A percentile compares a stretch with the other conserved stretches of the same genome.
Evolutionary conservation across 2,888 invertebrate species (phyloP).

Genomic region (Spialia ferax): DNA sequence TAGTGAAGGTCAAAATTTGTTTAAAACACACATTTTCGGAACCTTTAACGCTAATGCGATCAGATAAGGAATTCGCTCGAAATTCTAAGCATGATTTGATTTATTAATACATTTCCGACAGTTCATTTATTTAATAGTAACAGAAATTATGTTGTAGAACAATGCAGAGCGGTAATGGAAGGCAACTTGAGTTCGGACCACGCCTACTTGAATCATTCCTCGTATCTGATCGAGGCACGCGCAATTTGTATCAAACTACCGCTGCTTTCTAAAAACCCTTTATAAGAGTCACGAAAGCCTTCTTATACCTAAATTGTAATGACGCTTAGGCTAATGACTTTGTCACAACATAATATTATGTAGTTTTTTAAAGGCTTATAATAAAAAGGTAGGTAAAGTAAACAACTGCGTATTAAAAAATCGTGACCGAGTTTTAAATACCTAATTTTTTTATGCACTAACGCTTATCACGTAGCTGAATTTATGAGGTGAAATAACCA

Average conservation of each 20-base stretch:
- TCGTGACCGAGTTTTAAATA: too few species aligned
- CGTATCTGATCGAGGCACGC: slow-evolving; percentile 71
- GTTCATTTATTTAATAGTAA: slow-evolving; percentile 66
- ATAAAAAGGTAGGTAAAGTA: too few species aligned
- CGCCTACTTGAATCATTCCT: slow-evolving; percentile 59
- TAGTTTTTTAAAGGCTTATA: too few species aligned
- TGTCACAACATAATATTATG: not conserved
- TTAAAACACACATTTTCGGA: slow-evolving; percentile 16
- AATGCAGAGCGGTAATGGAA: slow-evolving; percentile 55
- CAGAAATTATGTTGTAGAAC: slow-evolving; percentile 69
- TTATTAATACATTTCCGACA: slow-evolving; percentile 69
- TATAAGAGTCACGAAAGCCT: slow-evolving; percentile 30
- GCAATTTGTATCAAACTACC: slow-evolving; percentile 65
- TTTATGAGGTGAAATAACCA: too few species aligned
- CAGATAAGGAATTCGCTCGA: slow-evolving; percentile 47
- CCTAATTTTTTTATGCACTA: too few species aligned
- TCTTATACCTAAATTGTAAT: slow-evolving; percentile 2
- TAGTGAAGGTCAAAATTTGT: slow-evolving; percentile 14
- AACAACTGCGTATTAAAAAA: not conserved
- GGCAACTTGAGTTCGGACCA: slow-evolving; percentile 52
- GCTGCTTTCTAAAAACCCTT: slow-evolving; percentile 32
- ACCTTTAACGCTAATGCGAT: slow-evolving; percentile 41
- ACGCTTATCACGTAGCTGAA: too few species aligned
- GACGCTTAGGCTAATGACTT: not conserved
- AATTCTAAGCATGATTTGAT: slow-evolving; percentile 60